Evolutionary conservation across 2,113 vertebrate genomes (phyloP), one percentile per base, ranked within the genome.

Genomic region (Tringa solitaria): DNA sequence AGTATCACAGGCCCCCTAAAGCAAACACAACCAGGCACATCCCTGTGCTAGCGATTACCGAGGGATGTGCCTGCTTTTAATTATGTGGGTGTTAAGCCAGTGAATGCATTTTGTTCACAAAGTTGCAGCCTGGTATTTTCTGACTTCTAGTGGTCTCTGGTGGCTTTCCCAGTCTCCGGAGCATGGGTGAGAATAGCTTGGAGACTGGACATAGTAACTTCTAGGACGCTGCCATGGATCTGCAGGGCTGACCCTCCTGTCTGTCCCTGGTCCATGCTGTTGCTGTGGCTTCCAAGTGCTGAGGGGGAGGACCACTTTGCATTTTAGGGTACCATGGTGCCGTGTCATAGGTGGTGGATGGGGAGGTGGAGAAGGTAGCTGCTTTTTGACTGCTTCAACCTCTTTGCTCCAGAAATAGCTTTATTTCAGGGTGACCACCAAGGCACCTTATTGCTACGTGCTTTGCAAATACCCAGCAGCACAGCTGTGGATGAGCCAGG

Each of bases 121-220:
- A 92, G 72, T 81, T 89, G 64, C 68, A 92, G 91, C 63, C 60
- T 86, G 73, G 23, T 77, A 63, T 95, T 94, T 92, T 84, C 69
- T 24, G 67, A 3, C 48, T 69, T 75, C 63, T 84, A 2, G 3
- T 75, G 76, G 48, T 89, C 48, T 75, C 69, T 67, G 4, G 24
- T 79, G 73, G 39, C 43, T 84, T 87, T 81, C 51, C 50, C 50
- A 24, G 13, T 24, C 78, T 32, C 80, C 10, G 22, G 33, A 53
- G n/a, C 17, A 33, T 3, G 1, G 1, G 11, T 41, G 35, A 61
- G 43, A 45, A 7, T 61, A 45, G 37, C 50, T 5, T 41, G 86
- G 43, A 76, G 45, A 2, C 14, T 35, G 73, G 26, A 32, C 9
- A 2, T 46, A 27, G 57, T 30, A 43, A 12, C 35, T 18, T 28